Evolutionary conservation across 2,113 vertebrate genomes (phyloP), one percentile per base, ranked within the genome.

Genomic region (Larimichthys polyactis): DNA sequence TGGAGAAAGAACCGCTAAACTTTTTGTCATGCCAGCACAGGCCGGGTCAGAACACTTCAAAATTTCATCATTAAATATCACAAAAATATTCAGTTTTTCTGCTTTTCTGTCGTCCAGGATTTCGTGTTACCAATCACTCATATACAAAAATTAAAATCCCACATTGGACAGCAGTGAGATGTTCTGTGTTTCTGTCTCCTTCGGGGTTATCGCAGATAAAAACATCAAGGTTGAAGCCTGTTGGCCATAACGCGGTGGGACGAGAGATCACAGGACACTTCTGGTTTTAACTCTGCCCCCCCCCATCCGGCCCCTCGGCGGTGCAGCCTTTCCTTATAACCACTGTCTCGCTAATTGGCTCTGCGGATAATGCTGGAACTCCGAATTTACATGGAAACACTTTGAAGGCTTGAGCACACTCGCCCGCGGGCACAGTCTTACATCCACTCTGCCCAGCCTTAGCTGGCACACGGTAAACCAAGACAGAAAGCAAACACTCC

Each of bases 331-430:
- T 73, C 24, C 43, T 88, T 63, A 8, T 40, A 60, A 60, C 54
- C 71, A 11, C 71, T 58, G 70, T 79, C 76, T 12, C 58, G 4
- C 87, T 91, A 92, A 90, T 86, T 90, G 90, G 84, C 78, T 87
- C 48, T 55, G 70, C 72, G 81, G 82, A 87, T 82, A 74, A 87
- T 66, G 51, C 72, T 66, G 58, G 68, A 82, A 71, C 78, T 79
- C 51, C 65, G 73, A 90, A 84, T 91, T 85, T 82, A 88, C 85
- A 86, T 79, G 83, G 75, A 89, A 87, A 77, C 70, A 27, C 81
- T 90, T 88, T 90, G 86, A 91, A 90, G 84, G 87, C 66, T 77
- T 70, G 65, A 86, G 75, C 46, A 48, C 79, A 48, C 54, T 75
- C 7, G 62, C 71, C 79, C 68, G 4, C 19, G 36, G 85, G 89